Evolutionary conservation across 2,797 vertebrate genomes (phyloP), one percentile per base, ranked within the genome.

Genomic region (Microctenopoma stevenorrisi): DNA sequence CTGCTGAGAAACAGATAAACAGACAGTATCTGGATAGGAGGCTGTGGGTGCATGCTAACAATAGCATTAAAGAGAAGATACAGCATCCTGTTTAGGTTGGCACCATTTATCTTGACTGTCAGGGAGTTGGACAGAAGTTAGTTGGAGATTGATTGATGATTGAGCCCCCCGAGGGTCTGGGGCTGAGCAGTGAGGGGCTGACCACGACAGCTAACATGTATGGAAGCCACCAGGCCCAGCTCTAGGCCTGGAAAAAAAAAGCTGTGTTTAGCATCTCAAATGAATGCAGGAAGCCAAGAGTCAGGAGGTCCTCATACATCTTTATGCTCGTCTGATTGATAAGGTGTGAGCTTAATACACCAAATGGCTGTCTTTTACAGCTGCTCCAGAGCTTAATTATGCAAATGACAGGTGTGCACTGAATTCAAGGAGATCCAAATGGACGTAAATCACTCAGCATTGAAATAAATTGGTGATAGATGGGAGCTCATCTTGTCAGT

Each of bases 111-210:
- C 93, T 92, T 50, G 49, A 69, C 89, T 89, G 91, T 93, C 93
- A 91, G 77, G 67, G 86, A 90, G 80, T 81, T 68, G 77, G 91
- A 93, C 93, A 93, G 90, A 91, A 92, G 91, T 93, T 92, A 88
- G 92, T 88, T 86, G 84, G 89, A 86, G 86, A 86, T 86, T 94
- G 94, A 94, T 94, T 89, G 92, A 94, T 94, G 92, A 85, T 72
- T 35, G 62, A 68, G 59, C 76, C 87, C 80, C 88, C 63, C 0
- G 53, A 69, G 84, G 86, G 68, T 68, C 22, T 40, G 49, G 51
- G 74, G 65, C 55, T 14, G 56, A 51, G 69, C 86, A n/a, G 72
- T 76, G n/a, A 73, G 74, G 79, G 70, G 59, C 67, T 67, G 80
- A 72, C 83, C 80, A 60, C 52, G 67, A 74, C 79, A 85, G 78